These are phyloP conservation scores for Columbina picui DNA, from an alignment of 2,113 vertebrate genomes.

Conservation along the genomic window DNA sequence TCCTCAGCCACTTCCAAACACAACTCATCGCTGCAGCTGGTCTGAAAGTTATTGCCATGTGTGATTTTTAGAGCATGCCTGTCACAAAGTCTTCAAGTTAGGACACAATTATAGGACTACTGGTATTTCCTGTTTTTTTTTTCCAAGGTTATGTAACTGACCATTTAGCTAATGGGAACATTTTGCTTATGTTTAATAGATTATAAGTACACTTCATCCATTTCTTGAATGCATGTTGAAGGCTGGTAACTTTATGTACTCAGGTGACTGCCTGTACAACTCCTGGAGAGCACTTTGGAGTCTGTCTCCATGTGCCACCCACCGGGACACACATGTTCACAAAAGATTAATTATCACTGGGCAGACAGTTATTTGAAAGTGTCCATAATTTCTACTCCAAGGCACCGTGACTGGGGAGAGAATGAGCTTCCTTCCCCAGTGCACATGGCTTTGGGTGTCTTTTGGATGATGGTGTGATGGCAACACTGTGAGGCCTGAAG, in stretches of 20 bases:
- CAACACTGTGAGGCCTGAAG: neutral
- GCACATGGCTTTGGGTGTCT: rapidly evolving
- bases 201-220: neutral
- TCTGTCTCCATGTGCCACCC: neutral
- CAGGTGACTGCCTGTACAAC: rapidly evolving
- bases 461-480: neutral
- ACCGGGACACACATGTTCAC: neutral
- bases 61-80: neutral
- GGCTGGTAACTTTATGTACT: too few species aligned
- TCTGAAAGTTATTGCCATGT: neutral
- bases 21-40: neutral
- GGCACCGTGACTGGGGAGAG: neutral
- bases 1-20: neutral
- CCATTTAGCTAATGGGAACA: neutral
- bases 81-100: neutral
- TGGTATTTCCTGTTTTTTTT: neutral
- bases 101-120: neutral
- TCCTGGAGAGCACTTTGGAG: neutral
- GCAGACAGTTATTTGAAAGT: neutral
- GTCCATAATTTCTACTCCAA: neutral
- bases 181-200: neutral
- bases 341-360: neutral
- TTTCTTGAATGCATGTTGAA: neutral
- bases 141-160: neutral
- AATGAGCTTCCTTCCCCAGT: neutral